Percentiles rank a stretch among this genome's conserved stretches.
Evolutionary conservation across 2,797 vertebrate species (phyloP).

Genomic region (Cyprinodon diabolis): DNA sequence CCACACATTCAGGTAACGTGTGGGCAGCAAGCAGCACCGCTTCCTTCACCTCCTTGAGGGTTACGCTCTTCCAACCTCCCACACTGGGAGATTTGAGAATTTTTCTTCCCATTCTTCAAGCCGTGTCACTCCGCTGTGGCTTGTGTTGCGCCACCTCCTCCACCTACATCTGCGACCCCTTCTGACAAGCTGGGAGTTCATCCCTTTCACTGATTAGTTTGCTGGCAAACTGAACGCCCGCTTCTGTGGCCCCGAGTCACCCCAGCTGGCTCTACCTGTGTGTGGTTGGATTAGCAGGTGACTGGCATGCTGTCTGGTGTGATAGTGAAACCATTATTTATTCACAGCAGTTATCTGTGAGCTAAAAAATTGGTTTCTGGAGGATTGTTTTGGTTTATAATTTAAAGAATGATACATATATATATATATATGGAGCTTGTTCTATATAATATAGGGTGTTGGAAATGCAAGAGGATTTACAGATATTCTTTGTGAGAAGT

Average conservation of each 20-base stretch:
- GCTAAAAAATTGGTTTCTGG: conserved; percentile 43
- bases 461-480: conserved; percentile 25
- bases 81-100: conserved; percentile 65
- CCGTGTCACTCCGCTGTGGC: conserved; percentile 67
- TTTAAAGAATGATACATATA: conserved; percentile 13
- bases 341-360: conserved; percentile 51
- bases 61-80: conserved; percentile 69
- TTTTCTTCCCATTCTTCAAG: conserved; percentile 60
- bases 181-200: conserved; percentile 76
- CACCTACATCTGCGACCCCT: conserved; percentile 76
- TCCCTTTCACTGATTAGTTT: conserved; percentile 81
- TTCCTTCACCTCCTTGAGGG: conserved; percentile 72
- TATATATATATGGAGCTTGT: conserved; percentile 8
- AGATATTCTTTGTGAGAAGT: conserved; percentile 47
- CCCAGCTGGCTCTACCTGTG: conserved; percentile 72
- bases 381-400: conserved; percentile 28
- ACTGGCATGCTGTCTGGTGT: conserved; percentile 66
- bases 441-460: conserved; percentile 26
- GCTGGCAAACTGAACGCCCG: conserved; percentile 76
- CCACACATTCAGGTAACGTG: conserved; percentile 64
- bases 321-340: conserved; percentile 80
- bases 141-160: conserved; percentile 65
- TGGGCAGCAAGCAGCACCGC: conserved; percentile 66
- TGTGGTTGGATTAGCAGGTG: conserved; percentile 74
- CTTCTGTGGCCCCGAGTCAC: conserved; percentile 66